A percentile compares a stretch with the other conserved stretches of the same genome.
These are phyloP conservation scores for Corydoras maculifer DNA, from an alignment of 2,113 vertebrate species.

Conservation along the genomic window DNA sequence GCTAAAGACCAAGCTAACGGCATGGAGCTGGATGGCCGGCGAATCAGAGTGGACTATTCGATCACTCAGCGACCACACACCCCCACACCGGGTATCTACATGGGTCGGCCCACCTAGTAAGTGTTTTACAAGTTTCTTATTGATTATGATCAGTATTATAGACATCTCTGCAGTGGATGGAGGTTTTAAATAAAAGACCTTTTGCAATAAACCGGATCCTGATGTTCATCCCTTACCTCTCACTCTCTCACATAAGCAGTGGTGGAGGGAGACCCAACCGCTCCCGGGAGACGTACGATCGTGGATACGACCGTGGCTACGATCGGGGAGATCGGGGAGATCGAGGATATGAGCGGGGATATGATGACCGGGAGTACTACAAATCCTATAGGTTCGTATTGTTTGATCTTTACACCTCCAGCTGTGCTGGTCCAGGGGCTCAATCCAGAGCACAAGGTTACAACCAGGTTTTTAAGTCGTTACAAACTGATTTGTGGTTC, in stretches of 20 bases:
- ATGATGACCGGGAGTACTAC: slow-evolving; percentile 83
- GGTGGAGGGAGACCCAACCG: slow-evolving; percentile 63
- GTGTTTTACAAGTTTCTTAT: slow-evolving; percentile 33
- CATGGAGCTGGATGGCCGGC: slow-evolving; percentile 93
- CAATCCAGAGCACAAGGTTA: too few relatives aligned
- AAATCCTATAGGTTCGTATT: slow-evolving; percentile 81
- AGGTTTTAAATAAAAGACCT: too few relatives aligned
- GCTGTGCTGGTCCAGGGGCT: too few relatives aligned
- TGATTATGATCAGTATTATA: not conserved
- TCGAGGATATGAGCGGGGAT: slow-evolving; percentile 77
- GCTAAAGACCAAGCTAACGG: slow-evolving; percentile 94
- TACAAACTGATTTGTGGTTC: too few relatives aligned
- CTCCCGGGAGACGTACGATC: slow-evolving; percentile 76
- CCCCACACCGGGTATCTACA: slow-evolving; percentile 94
- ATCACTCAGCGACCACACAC: slow-evolving; percentile 95
- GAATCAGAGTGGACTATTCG: slow-evolving; percentile 92
- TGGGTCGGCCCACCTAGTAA: slow-evolving; percentile 96
- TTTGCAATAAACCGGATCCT: not conserved
- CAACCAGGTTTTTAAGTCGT: too few relatives aligned
- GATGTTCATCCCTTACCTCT: not conserved
- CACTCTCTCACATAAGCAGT: not conserved
- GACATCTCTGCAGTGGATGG: not conserved
- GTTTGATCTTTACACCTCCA: too few relatives aligned
- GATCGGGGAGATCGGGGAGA: slow-evolving; percentile 59
- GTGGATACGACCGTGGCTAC: slow-evolving; percentile 79